phyloP scores from a whole-genome alignment of 2,113 vertebrate genomes.

The Odocoileus hemionus region DNA sequence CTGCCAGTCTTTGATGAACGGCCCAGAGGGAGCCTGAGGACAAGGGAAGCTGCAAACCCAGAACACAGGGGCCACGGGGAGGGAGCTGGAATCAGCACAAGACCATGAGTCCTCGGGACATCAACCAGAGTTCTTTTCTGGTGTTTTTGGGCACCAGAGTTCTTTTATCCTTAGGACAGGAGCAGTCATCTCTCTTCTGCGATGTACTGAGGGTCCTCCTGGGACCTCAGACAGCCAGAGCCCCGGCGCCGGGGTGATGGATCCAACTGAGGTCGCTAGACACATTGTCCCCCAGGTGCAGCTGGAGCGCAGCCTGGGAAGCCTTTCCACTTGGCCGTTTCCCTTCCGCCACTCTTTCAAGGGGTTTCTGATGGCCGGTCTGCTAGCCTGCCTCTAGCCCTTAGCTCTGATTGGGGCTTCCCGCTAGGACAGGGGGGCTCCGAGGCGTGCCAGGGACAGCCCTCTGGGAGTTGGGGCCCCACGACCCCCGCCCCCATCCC shows the following conservation, averaged over 20 bases:
- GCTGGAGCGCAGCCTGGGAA: no score
- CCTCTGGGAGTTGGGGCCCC: accelerated
- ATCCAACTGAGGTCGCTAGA: neutral
- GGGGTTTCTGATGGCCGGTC: neutral
- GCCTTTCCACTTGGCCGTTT: neutral
- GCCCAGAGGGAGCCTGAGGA: neutral
- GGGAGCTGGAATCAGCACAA: neutral
- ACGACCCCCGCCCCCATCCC: neutral
- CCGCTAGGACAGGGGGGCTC: accelerated
- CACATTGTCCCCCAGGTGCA: accelerated
- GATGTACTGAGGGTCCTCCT: no score
- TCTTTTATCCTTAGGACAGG: neutral
- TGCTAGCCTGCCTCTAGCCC: neutral
- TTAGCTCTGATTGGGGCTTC: accelerated
- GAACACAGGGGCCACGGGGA: neutral
- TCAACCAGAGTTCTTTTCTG: neutral
- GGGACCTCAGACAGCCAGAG: no score
- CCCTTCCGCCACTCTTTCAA: neutral
- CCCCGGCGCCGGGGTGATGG: accelerated
- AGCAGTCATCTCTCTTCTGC: neutral
- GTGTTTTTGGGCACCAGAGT: neutral
- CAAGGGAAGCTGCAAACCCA: neutral
- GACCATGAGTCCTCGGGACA: neutral
- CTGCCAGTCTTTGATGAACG: neutral
- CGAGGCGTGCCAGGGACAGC: neutral